Evolutionary conservation across 2,888 invertebrate genomes (phyloP).

Genomic region (Epirrita christyi): DNA sequence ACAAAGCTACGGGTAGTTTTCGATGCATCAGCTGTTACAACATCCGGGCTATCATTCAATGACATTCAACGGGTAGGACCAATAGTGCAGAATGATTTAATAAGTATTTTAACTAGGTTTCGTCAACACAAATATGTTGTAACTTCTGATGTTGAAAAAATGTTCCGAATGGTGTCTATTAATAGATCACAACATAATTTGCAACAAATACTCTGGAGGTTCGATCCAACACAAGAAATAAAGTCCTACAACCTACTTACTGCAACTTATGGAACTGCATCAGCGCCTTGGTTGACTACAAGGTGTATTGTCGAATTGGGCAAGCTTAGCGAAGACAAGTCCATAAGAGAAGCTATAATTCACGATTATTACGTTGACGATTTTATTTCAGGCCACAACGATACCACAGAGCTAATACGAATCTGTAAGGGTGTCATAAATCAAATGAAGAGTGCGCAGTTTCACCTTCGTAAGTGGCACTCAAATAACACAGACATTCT

Average conservation of each 20-base stretch:
- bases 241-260: not conserved
- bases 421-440: no score
- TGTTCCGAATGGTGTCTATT: not conserved
- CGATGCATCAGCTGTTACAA: constrained; percentile 8
- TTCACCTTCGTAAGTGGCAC: not conserved
- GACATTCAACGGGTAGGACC: constrained; percentile 22
- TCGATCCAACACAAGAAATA: not conserved
- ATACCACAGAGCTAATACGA: not conserved
- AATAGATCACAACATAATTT: not conserved
- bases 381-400: constrained; percentile 3
- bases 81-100: constrained; percentile 18
- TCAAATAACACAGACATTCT: not conserved
- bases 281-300: constrained; percentile 1
- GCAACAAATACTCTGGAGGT: no score
- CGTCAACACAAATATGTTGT: not conserved
- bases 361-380: constrained; percentile 45
- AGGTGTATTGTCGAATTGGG: constrained; percentile 26
- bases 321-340: no score
- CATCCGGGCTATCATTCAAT: constrained; percentile 13
- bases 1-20: no score
- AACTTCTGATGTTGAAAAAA: not conserved
- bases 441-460: not conserved
- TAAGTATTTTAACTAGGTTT: constrained; percentile 2
- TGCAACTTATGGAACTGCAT: constrained; percentile 7
- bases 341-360: constrained; percentile 23